Conservation (phyloP, 2,113 vertebrate species). For the Tyrannus savana region DNA sequence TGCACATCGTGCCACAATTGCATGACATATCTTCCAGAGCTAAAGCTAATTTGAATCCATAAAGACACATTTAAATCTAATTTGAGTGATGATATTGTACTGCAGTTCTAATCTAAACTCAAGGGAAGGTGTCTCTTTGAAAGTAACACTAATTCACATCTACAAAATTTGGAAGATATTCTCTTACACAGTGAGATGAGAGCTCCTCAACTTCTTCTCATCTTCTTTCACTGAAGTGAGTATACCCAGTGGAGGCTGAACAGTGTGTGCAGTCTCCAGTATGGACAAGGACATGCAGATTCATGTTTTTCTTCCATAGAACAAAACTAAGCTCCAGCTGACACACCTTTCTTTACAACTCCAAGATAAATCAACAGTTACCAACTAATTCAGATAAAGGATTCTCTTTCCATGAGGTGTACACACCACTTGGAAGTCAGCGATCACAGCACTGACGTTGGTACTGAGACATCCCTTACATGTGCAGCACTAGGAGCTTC, state of each 20-base stretch:
- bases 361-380: neutral
- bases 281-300: neutral
- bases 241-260: neutral
- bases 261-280: neutral
- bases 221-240: conserved; percentile 41
- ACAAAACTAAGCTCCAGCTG: neutral
- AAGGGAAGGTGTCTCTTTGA: conserved; percentile 16
- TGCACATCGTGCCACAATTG: neutral
- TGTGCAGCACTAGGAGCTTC: neutral
- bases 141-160: conserved; percentile 32
- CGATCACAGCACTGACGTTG: neutral
- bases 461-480: rapidly evolving
- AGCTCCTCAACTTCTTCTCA: neutral
- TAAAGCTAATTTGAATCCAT: neutral
- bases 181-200: neutral
- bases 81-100: neutral
- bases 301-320: neutral
- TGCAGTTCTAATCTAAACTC: conserved; percentile 4
- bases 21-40: neutral
- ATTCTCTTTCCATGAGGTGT: neutral
- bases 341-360: conserved; percentile 4
- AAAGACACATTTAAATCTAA: conserved; percentile 9
- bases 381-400: neutral
- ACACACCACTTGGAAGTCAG: neutral
- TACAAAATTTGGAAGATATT: conserved; percentile 6